phyloP scores from a whole-genome alignment of 2,113 vertebrate genomes.

The Gracilinanus agilis region DNA sequence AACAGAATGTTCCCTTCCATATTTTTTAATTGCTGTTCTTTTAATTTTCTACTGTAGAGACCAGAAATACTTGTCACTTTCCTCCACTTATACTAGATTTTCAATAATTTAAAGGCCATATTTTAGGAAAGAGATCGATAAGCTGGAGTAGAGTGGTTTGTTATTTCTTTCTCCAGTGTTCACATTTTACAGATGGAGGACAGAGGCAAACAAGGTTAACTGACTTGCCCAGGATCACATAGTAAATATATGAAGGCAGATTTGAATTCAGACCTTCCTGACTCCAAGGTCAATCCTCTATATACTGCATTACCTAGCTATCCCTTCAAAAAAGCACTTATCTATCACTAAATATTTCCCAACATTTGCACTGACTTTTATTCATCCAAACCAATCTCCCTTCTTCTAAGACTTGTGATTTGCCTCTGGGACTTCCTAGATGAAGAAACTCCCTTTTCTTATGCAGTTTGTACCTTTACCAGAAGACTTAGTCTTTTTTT shows the following conservation, averaged over 20 bases:
- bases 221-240: no score
- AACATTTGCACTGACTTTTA: constrained; percentile 51
- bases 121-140: constrained; percentile 66
- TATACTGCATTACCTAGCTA: no score
- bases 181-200: not conserved
- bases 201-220: no score
- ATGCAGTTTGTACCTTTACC: no score
- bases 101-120: constrained; percentile 55
- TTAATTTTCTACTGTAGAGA: constrained; percentile 55
- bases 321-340: no score
- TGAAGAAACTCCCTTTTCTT: no score
- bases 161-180: not conserved
- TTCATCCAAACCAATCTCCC: constrained; percentile 56
- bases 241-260: no score
- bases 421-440: no score
- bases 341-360: constrained; percentile 45
- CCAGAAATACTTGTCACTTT: constrained; percentile 56
- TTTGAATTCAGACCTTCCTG: no score
- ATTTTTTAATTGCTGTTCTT: constrained; percentile 68
- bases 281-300: no score
- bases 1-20: constrained; percentile 54
- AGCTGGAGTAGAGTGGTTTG: not conserved
- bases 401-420: no score
- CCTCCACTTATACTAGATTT: constrained; percentile 36
- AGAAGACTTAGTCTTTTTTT: no score